These are phyloP conservation scores for Pseudolaguvia tuberculata DNA, from an alignment of 2,113 vertebrate species.

Conservation along the genomic window DNA sequence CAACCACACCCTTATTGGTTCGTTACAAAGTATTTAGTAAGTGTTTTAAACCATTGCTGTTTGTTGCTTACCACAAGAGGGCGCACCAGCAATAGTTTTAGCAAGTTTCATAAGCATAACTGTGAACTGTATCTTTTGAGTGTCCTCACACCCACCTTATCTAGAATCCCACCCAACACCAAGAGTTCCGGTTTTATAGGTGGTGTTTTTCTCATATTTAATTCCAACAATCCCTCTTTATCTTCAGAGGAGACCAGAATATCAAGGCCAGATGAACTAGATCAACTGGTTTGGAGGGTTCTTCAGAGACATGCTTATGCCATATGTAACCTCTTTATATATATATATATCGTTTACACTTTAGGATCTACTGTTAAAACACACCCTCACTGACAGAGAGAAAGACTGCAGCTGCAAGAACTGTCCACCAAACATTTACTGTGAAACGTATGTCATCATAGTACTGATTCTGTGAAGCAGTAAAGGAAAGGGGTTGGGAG, in stretches of 20 bases:
- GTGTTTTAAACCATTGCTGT: not conserved
- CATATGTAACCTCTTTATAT: not conserved
- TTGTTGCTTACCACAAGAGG: constrained; percentile 1
- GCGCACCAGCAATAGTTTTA: not conserved
- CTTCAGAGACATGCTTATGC: not conserved
- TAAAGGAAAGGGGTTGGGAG: constrained; percentile 36
- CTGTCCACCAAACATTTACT: constrained; percentile 1
- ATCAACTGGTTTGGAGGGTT: not conserved
- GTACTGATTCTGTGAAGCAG: constrained; percentile 4
- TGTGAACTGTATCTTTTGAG: not conserved
- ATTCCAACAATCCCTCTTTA: constrained; percentile 1
- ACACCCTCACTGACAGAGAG: not conserved
- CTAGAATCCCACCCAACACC: not conserved
- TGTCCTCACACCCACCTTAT: too few relatives aligned
- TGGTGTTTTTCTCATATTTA: constrained; percentile 4
- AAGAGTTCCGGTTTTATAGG: not conserved
- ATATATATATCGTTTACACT: not conserved
- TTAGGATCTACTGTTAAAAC: not conserved
- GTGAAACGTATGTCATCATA: constrained; percentile 16
- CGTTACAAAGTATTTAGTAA: not conserved
- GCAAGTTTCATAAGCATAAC: too few relatives aligned
- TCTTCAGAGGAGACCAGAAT: not conserved
- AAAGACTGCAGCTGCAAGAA: constrained; percentile 20
- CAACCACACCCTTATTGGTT: too few relatives aligned
- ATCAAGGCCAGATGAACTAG: not conserved